Percentiles rank a stretch among this genome's conserved stretches.
These are phyloP conservation scores for Pogonocichla stellata DNA, from an alignment of 2,113 vertebrate genomes.

Conservation along the genomic window DNA sequence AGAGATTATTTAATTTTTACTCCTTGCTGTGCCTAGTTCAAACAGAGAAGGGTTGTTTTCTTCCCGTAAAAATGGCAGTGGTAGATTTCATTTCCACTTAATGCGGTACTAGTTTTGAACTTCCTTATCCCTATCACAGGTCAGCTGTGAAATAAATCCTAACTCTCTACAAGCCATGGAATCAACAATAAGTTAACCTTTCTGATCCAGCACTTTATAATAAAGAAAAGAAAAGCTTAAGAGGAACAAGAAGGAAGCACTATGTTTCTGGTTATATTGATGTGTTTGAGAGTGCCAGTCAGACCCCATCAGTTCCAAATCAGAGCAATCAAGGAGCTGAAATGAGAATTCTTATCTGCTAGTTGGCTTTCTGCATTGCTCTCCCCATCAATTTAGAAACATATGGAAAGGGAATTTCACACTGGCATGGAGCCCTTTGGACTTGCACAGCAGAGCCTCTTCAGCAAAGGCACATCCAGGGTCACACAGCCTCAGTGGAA, in stretches of 20 bases:
- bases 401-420: neutral
- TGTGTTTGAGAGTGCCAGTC: neutral
- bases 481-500: neutral
- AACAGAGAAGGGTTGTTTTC: neutral
- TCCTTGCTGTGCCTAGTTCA: neutral
- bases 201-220: neutral
- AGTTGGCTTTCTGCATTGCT: neutral
- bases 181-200: neutral
- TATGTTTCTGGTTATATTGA: neutral
- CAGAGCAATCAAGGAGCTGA: neutral
- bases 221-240: neutral
- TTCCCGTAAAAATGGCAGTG: neutral
- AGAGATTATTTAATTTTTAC: neutral
- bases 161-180: neutral
- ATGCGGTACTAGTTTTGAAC: neutral
- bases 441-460: neutral
- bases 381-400: neutral
- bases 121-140: neutral
- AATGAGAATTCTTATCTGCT: conserved; percentile 22
- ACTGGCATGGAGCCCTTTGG: neutral
- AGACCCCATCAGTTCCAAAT: neutral
- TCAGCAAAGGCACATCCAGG: neutral
- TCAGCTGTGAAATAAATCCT: neutral
- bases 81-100: neutral
- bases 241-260: neutral